Conservation (phyloP, 2,113 vertebrate species). For the Actinemys pallida region DNA sequence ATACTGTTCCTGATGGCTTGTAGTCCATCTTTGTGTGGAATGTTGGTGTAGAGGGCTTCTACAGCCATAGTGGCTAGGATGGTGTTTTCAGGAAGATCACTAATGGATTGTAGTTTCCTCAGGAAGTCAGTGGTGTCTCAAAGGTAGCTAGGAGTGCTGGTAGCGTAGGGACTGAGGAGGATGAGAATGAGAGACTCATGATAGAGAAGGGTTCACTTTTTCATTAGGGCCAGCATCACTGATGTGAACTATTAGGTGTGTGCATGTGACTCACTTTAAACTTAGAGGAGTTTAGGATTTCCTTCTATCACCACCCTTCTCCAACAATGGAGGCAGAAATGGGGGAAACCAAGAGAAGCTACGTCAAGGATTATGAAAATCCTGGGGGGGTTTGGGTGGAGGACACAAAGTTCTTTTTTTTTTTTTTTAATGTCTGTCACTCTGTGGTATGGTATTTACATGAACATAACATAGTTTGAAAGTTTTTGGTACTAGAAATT, state of each 20-base stretch:
- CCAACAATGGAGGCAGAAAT: neutral
- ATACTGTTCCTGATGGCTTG: too few species aligned
- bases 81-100: too few species aligned
- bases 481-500: neutral
- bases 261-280: neutral
- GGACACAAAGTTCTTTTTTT: neutral
- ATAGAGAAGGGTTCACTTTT: neutral
- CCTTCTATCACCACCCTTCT: neutral
- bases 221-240: neutral
- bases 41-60: too few species aligned
- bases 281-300: neutral
- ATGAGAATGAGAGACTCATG: neutral
- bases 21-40: too few species aligned
- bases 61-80: too few species aligned
- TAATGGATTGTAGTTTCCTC: too few species aligned
- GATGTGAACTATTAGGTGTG: neutral
- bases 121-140: too few species aligned
- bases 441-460: neutral
- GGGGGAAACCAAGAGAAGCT: neutral
- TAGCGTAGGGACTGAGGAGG: too few species aligned
- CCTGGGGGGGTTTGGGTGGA: accelerated
- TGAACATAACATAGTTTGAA: neutral
- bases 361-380: neutral
- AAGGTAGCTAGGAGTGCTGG: too few species aligned
- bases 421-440: neutral